Percentiles rank a stretch among this genome's conserved stretches.
These are phyloP conservation scores for Sylvia atricapilla DNA, from an alignment of 2,113 vertebrate genomes.

Conservation along the genomic window DNA sequence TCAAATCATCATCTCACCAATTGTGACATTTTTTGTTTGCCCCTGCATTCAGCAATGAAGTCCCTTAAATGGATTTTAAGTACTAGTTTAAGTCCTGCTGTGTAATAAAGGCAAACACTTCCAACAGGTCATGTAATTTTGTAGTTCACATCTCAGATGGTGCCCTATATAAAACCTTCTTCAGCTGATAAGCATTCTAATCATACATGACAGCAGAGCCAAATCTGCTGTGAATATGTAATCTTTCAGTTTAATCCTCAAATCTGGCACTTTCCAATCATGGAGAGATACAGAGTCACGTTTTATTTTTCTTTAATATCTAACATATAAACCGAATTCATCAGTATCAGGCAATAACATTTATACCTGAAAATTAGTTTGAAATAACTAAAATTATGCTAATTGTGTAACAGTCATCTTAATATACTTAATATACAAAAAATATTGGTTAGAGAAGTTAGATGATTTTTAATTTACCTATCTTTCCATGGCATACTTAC, in stretches of 20 bases:
- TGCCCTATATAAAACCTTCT: neutral
- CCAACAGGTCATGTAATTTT: neutral
- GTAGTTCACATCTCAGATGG: neutral
- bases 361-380: neutral
- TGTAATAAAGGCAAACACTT: neutral
- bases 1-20: neutral
- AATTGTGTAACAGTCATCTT: neutral
- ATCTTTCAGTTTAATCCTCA: neutral
- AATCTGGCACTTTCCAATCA: neutral
- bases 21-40: neutral
- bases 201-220: neutral
- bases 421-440: neutral
- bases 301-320: neutral
- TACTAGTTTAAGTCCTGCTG: neutral
- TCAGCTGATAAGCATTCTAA: neutral
- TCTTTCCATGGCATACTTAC: slow-evolving; percentile 68
- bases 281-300: neutral
- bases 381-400: neutral
- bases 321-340: neutral
- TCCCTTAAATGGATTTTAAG: neutral
- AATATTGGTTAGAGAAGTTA: neutral
- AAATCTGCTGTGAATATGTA: neutral
- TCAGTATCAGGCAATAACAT: neutral
- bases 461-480: slow-evolving; percentile 12
- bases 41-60: neutral